Evolutionary conservation across 2,113 vertebrate species (phyloP).

Genomic region (Grammomys dolichurus): DNA sequence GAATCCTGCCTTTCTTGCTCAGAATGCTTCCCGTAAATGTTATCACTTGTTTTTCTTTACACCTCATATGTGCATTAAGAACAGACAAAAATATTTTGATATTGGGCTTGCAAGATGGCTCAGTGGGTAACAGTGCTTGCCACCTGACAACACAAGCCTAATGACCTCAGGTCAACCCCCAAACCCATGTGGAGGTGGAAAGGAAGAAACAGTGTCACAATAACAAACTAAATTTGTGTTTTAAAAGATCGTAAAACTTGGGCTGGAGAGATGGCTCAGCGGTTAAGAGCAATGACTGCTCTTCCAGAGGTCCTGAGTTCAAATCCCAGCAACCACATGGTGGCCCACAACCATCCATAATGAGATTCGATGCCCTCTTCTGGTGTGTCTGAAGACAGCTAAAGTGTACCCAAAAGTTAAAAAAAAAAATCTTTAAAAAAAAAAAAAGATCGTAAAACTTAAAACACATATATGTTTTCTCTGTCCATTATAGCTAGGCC

Average conservation of each 20-base stretch:
- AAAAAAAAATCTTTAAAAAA: too few relatives aligned
- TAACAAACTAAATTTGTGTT: too few relatives aligned
- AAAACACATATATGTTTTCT: neutral
- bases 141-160: neutral
- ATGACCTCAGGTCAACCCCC: neutral
- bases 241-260: neutral
- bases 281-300: too few relatives aligned
- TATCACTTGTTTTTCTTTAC: slow-evolving; percentile 46
- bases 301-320: too few relatives aligned
- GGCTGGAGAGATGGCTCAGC: too few relatives aligned
- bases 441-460: neutral
- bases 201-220: neutral
- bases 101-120: neutral
- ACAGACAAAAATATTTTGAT: neutral
- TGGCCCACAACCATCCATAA: too few relatives aligned
- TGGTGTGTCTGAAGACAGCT: too few relatives aligned
- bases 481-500: neutral
- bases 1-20: slow-evolving; percentile 16
- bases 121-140: neutral
- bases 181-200: neutral
- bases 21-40: neutral
- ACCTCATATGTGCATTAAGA: slow-evolving; percentile 15
- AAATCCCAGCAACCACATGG: too few relatives aligned
- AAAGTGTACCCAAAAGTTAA: too few relatives aligned
- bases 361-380: too few relatives aligned